Evolutionary conservation across 1,140 invertebrate species (phyloP).

Genomic region (Leptinotarsa lineolata): DNA sequence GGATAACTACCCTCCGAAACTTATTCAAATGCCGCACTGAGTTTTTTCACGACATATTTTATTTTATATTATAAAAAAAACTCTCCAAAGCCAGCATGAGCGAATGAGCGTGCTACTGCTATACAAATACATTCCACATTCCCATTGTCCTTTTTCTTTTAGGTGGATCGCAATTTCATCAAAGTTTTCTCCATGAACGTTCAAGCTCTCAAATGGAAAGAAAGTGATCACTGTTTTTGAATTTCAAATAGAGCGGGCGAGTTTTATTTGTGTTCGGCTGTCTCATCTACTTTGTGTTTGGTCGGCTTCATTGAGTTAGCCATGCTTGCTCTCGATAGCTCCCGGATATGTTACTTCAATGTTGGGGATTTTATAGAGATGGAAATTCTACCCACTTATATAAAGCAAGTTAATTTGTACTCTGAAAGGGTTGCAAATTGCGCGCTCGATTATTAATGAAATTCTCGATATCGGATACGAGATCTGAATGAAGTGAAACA

Average conservation of each 20-base stretch:
- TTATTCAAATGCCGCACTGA: too few species aligned
- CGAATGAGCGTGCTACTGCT: too few species aligned
- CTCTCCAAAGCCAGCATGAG: too few species aligned
- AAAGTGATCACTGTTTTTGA: constrained; percentile 48
- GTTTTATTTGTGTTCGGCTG: constrained; percentile 50
- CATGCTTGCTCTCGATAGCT: constrained; percentile 43
- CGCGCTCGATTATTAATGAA: not conserved
- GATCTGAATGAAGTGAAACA: not conserved
- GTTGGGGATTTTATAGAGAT: constrained; percentile 16
- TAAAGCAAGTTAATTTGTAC: constrained; percentile 16
- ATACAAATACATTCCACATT: not conserved
- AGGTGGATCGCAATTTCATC: not conserved
- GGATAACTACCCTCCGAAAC: too few species aligned
- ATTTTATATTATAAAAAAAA: too few species aligned
- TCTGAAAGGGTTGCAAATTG: constrained; percentile 21
- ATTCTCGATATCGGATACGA: not conserved
- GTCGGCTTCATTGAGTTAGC: constrained; percentile 51
- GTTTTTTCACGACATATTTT: too few species aligned
- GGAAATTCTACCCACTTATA: constrained; percentile 23
- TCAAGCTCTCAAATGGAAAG: constrained; percentile 37
- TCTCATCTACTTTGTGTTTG: constrained; percentile 53
- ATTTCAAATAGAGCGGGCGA: constrained; percentile 50
- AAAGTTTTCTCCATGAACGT: constrained; percentile 17
- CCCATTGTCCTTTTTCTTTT: not conserved
- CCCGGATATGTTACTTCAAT: constrained; percentile 42